Conservation (phyloP, 2,113 vertebrate genomes). For the Bungarus multicinctus region DNA sequence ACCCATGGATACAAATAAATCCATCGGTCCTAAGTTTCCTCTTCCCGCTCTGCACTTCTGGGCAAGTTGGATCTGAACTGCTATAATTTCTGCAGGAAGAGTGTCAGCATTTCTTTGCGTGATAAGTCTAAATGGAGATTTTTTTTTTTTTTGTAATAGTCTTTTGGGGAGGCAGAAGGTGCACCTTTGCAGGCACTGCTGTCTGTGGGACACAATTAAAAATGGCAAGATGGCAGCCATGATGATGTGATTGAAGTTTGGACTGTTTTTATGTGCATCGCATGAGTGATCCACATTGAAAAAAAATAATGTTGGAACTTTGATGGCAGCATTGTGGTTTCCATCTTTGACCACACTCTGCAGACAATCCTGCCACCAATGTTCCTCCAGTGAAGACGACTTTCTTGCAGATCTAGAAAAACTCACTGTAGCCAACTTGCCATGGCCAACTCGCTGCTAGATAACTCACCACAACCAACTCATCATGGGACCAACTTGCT, state of each 20-base stretch:
- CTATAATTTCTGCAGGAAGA: neutral
- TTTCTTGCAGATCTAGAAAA: neutral
- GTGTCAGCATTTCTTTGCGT: neutral
- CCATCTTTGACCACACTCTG: neutral
- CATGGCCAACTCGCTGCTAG: neutral
- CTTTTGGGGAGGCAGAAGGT: neutral
- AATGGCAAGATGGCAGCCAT: neutral
- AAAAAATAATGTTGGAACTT: neutral
- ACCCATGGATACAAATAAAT: neutral
- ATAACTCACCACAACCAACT: neutral
- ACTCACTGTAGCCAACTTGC: too few species aligned
- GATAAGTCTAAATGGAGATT: neutral
- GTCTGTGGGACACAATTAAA: neutral
- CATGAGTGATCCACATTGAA: neutral
- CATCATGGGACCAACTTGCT: neutral
- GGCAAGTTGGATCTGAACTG: neutral
- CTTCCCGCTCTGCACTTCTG: neutral
- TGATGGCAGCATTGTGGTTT: neutral
- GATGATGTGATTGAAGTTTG: neutral
- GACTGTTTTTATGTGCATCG: neutral
- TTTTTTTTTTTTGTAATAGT: neutral
- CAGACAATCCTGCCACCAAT: neutral
- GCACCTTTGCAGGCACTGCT: neutral
- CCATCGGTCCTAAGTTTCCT: neutral
- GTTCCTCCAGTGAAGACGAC: neutral